Evolutionary conservation across 2,797 vertebrate species (phyloP).

Genomic region (Pyrocephalus nanus): DNA sequence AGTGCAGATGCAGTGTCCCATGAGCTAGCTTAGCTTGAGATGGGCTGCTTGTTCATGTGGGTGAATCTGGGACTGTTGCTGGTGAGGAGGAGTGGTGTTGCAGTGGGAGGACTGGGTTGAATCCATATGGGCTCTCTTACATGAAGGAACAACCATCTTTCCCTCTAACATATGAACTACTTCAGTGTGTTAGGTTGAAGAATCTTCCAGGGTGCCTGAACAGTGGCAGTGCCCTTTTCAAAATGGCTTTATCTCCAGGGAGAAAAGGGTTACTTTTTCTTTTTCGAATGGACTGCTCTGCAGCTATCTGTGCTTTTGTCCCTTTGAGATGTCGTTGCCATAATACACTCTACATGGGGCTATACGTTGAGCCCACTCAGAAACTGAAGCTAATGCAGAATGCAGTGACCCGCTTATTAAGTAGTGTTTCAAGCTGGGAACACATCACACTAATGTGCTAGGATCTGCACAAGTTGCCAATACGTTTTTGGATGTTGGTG

Average conservation of each 20-base stretch:
- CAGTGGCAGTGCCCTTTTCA: background rate
- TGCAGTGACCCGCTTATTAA: slow-evolving; percentile 57
- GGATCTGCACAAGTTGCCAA: slow-evolving; percentile 49
- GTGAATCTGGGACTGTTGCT: background rate
- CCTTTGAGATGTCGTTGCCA: slow-evolving; percentile 31
- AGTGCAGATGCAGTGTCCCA: background rate
- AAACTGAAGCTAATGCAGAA: slow-evolving; percentile 62
- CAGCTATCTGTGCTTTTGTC: slow-evolving; percentile 15
- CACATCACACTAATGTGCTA: slow-evolving; percentile 34
- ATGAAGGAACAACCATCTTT: background rate
- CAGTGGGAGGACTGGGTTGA: accelerated
- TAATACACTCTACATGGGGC: slow-evolving; percentile 31
- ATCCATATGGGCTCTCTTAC: accelerated
- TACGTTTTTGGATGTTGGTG: slow-evolving; percentile 55
- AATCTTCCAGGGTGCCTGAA: background rate
- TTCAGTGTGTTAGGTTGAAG: background rate
- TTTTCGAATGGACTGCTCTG: slow-evolving; percentile 21
- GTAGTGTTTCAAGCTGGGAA: slow-evolving; percentile 26
- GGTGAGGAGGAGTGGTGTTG: background rate
- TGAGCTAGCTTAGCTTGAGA: background rate
- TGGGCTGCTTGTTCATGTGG: accelerated
- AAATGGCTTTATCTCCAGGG: background rate
- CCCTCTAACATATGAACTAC: background rate
- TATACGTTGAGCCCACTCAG: slow-evolving; percentile 11
- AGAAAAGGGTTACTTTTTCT: background rate